These are phyloP conservation scores for Bergia puertoricense DNA, from an alignment of 92 coral and sea anemone species.

Conservation along the genomic window DNA sequence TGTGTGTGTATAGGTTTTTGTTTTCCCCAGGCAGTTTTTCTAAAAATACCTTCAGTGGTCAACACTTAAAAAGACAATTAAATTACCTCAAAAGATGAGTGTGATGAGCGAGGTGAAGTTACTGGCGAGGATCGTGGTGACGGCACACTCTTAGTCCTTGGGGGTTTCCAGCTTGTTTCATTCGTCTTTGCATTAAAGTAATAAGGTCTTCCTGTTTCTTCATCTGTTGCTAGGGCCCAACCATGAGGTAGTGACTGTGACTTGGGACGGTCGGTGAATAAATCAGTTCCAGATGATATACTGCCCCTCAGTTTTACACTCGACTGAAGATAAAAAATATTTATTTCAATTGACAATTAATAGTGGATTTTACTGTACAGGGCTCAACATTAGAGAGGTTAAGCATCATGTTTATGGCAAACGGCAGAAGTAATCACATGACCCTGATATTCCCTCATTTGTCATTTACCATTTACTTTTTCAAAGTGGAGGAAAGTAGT, in stretches of 20 bases:
- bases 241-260: conserved; percentile 92
- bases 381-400: no score
- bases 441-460: no score
- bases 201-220: conserved; percentile 75
- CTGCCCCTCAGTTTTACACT: conserved; percentile 45
- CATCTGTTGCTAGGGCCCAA: conserved; percentile 74
- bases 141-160: conserved; percentile 61
- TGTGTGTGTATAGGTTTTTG: no score
- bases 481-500: no score
- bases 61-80: no score
- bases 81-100: conserved; percentile 23
- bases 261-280: conserved; percentile 68
- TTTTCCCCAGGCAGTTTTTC: no score
- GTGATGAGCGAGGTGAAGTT: conserved; percentile 21
- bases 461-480: no score
- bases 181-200: conserved; percentile 76
- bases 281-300: conserved; percentile 10
- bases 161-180: conserved; percentile 95
- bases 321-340: conserved; percentile 20
- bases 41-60: no score
- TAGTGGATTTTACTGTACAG: no score
- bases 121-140: conserved; percentile 20
- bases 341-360: not conserved
- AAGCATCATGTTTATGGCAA: no score
- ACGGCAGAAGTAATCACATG: no score